Evolutionary conservation across 2,888 invertebrate genomes (phyloP), one percentile per base, ranked within the genome.

Genomic region (Chrysolina americana): DNA sequence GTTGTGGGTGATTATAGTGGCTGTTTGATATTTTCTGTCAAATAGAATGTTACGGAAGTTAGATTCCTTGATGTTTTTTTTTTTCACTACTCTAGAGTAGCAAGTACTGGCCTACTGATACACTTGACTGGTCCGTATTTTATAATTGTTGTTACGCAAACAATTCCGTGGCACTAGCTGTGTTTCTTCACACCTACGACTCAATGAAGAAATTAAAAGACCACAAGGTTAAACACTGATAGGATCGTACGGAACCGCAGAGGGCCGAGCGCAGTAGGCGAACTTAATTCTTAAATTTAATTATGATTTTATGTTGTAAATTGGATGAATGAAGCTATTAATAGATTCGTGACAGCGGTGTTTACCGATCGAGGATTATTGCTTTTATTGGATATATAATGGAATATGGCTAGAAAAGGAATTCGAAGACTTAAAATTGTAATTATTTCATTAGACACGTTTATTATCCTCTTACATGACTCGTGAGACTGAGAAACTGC

Each of bases 251-350:
- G 11, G 28, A 59, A 59, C 28, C 59, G 28, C 59, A 59, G 59
- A 59, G 59, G 59, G 59, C 23, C 17, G 59, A 59, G 59, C 53
- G 15, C 17, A 59, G 59, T 59, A 59, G 59, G 59, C 59, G 59
- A 23, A 59, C 36, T 50, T 44, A 68, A 53, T 68, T 68, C 41
- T 68, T 17, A 50, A 36, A 48, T 66, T 65, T 21, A 66, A 66
- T 66, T 44, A 68, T 68, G 36, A 53, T 53, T 68, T 41, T 13
- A 68, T 53, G 53, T 53, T 50, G 50, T 68, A 53, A 68, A 68
- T 68, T 68, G 56, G 68, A 68, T 53, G 50, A 68, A 53, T 41
- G 53, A 41, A 41, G 36, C 53, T 68, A 68, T 53, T 53, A 53
- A 68, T 68, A 68, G 53, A 68, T 68, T 53, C 41, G 41, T 68